Evolutionary conservation across 2,888 invertebrate genomes (phyloP).

Genomic region (Yponomeuta evonymella): DNA sequence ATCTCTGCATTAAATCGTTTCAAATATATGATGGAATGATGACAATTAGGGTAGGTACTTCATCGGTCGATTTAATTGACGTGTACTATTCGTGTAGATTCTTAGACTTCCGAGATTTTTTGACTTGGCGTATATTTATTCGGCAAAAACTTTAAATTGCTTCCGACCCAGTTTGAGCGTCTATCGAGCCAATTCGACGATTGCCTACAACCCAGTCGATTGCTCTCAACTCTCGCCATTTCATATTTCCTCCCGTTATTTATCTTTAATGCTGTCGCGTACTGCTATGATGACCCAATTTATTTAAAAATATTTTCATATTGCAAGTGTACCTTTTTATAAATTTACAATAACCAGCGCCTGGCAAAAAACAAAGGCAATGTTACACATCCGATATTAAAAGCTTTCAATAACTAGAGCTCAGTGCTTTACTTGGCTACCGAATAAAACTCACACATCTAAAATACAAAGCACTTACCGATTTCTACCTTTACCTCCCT

Average conservation of each 20-base stretch:
- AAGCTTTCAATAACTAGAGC: not conserved
- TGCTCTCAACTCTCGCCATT: slow-evolving; percentile 41
- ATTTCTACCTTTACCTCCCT: slow-evolving; percentile 5
- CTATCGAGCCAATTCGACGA: slow-evolving; percentile 61
- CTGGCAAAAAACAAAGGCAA: not conserved
- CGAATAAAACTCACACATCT: not conserved
- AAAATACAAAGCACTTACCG: not conserved
- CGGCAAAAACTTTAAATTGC: slow-evolving; percentile 71
- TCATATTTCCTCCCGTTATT: slow-evolving; percentile 30
- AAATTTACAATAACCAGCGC: not conserved
- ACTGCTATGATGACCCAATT: not conserved
- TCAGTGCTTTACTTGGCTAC: not conserved
- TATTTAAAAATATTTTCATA: not conserved
- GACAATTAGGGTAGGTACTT: not conserved
- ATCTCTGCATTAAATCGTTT: not conserved
- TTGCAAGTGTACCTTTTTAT: not conserved
- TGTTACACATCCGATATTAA: not conserved
- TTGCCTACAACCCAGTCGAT: slow-evolving; percentile 43
- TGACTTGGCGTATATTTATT: slow-evolving; percentile 67
- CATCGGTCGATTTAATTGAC: not conserved
- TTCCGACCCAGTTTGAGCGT: slow-evolving; percentile 61
- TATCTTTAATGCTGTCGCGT: slow-evolving; percentile 30
- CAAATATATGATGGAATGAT: not conserved
- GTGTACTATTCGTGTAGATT: slow-evolving; percentile 32
- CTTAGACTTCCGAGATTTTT: slow-evolving; percentile 46